Base-by-base conservation (phyloP, 2,797 vertebrate genomes). In the Geotrypetes seraphini region DNA sequence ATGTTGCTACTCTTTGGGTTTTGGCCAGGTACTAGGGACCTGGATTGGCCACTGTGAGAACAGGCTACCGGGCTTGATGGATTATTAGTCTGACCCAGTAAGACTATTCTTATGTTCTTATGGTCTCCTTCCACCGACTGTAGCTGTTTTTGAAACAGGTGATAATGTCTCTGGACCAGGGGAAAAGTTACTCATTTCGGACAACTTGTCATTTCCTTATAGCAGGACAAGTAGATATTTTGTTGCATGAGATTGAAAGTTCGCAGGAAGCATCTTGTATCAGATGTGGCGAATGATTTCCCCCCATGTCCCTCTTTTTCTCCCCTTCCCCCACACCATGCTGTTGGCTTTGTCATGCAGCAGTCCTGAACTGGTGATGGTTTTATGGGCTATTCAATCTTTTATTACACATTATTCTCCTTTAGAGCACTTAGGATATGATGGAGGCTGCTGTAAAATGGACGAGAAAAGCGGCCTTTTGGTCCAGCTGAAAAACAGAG, bases 401-500 rank as follows among this genome's bases (percentile, higher is more conserved):
- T 68, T 57, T 55, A 55, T 53, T 62, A 50, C 50, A 40, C 39
- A 45, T 65, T 68, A 68, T 45, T 56, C 61, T 58, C 57, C 61
- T 65, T 68, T 64, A 64, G 68, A 68, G 64, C 68, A 61, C 68
- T 65, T 68, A 65, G 55, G 48, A 43, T 53, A 48, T 53, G 58
- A 64, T 65, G 53, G 50, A 58, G 65, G 53, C 53, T 65, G 64
- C 60, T 64, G 62, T 17, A 46, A 55, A 48, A 50, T 55, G 55
- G 58, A 64, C 49, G 61, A 47, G 45, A 63, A 65, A n/a, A 62
- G 50, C 53, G 58, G 56, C 61, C 53, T 65, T n/a, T 57, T 62
- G 58, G 55, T 63, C 61, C 61, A 65, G 57, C 55, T 68, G 65
- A 68, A n/a, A n/a, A n/a, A n/a, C n/a, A n/a, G n/a, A n/a, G n/a